Conservation (phyloP, 2,113 vertebrate species). For the Echinops telfairi region DNA sequence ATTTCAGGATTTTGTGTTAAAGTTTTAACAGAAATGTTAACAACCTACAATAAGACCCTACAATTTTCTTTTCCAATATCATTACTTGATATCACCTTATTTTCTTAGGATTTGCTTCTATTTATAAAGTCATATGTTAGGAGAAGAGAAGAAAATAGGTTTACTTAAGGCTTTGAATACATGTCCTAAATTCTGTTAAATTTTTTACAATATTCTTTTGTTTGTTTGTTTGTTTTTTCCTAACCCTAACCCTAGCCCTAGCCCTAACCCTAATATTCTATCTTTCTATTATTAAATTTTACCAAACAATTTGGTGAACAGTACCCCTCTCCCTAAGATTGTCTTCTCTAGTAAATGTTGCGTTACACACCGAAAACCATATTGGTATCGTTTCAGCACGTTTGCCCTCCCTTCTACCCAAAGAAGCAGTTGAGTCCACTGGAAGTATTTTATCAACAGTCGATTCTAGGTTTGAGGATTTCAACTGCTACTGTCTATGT, state of each 20-base stretch:
- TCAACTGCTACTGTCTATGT: conserved; percentile 20
- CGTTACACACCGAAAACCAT: neutral
- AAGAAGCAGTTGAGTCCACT: neutral
- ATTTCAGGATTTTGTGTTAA: neutral
- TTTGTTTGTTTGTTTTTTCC: too few relatives aligned
- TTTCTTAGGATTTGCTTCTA: conserved; percentile 13
- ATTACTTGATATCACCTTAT: neutral
- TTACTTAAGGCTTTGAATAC: neutral
- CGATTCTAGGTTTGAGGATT: neutral
- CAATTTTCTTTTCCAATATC: conserved; percentile 31
- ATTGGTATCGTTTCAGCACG: neutral
- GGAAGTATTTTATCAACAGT: neutral
- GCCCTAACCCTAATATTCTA: too few relatives aligned
- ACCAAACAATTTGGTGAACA: neutral
- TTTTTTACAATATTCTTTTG: neutral
- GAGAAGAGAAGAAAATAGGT: neutral
- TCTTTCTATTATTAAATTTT: neutral
- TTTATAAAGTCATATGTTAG: neutral
- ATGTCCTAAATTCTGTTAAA: conserved; percentile 4
- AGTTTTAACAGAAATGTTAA: conserved; percentile 26
- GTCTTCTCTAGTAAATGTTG: neutral
- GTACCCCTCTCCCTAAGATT: neutral
- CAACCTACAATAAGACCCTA: neutral
- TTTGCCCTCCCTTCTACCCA: neutral
- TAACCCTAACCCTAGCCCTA: too few relatives aligned